Evolutionary conservation across 2,797 vertebrate genomes (phyloP).

Genomic region (Silurus lanzhouensis): DNA sequence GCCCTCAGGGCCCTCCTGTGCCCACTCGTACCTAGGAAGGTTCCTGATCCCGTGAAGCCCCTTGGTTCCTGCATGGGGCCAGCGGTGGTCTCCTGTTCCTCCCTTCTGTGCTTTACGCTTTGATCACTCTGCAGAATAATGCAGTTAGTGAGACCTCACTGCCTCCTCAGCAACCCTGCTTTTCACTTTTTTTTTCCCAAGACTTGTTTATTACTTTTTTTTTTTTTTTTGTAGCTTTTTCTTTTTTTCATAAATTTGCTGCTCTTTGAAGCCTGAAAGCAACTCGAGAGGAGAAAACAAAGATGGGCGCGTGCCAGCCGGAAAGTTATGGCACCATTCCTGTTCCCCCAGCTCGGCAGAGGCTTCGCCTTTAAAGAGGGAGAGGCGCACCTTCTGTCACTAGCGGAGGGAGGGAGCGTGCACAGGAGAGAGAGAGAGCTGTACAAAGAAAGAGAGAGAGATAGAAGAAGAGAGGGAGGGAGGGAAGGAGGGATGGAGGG

Average conservation of each 20-base stretch:
- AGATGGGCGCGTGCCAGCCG: conserved; percentile 80
- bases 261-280: conserved; percentile 83
- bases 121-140: conserved; percentile 81
- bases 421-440: conserved; percentile 32
- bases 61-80: conserved; percentile 40
- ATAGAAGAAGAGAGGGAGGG: conserved; percentile 41
- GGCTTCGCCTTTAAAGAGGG: conserved; percentile 77
- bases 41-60: conserved; percentile 19
- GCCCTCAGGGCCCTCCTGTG: conserved; percentile 35
- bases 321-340: conserved; percentile 82
- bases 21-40: conserved; percentile 34
- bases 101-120: conserved; percentile 67
- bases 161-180: conserved; percentile 54
- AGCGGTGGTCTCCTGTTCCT: conserved; percentile 55
- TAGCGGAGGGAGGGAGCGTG: conserved; percentile 56
- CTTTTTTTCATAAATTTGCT: conserved; percentile 68
- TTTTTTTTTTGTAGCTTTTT: not conserved
- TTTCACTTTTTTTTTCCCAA: conserved; percentile 44
- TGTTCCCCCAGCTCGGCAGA: conserved; percentile 75
- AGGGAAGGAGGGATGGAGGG: not conserved
- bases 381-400: conserved; percentile 66
- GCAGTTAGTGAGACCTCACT: conserved; percentile 81
- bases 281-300: conserved; percentile 77
- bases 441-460: conserved; percentile 41
- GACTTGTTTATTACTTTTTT: conserved; percentile 54